phyloP scores from a whole-genome alignment of 1,140 invertebrate genomes.

The Drosophila murphyi region DNA sequence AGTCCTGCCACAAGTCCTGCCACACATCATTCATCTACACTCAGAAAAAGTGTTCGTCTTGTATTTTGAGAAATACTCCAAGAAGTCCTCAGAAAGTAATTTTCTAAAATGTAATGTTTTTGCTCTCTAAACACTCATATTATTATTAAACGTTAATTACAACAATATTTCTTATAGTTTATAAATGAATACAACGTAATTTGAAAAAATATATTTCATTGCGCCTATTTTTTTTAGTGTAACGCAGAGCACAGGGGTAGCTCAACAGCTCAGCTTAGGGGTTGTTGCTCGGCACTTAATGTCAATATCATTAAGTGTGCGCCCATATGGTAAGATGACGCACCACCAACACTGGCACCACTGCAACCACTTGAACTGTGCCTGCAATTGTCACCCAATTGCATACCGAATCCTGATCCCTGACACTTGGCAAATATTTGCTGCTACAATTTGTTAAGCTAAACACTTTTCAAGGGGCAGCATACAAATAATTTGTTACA shows the following conservation, averaged over 20 bases:
- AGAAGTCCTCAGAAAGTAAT: too few species aligned
- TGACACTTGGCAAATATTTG: conserved; percentile 69
- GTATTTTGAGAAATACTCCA: too few species aligned
- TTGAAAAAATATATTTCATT: too few species aligned
- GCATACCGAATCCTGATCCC: conserved; percentile 18
- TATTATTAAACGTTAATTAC: too few species aligned
- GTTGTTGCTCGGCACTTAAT: conserved; percentile 67
- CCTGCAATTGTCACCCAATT: conserved; percentile 74
- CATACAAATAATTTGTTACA: conserved; percentile 26
- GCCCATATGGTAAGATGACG: conserved; percentile 52
- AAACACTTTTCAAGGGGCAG: conserved; percentile 49
- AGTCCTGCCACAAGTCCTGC: conserved; percentile 27
- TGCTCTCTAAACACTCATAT: too few species aligned
- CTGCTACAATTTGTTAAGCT: conserved; percentile 72
- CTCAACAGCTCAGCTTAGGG: conserved; percentile 42
- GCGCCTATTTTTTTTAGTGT: too few species aligned
- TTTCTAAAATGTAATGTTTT: too few species aligned
- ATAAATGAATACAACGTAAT: too few species aligned
- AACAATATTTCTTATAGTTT: too few species aligned
- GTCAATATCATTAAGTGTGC: conserved; percentile 78
- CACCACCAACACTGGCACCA: conserved; percentile 21
- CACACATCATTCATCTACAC: conserved; percentile 30
- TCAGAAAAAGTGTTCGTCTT: neutral
- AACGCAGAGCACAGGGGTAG: neutral
- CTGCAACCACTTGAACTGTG: conserved; percentile 45